These are phyloP conservation scores for Cherax destructor DNA, from an alignment of 1,140 invertebrate genomes.

Conservation along the genomic window DNA sequence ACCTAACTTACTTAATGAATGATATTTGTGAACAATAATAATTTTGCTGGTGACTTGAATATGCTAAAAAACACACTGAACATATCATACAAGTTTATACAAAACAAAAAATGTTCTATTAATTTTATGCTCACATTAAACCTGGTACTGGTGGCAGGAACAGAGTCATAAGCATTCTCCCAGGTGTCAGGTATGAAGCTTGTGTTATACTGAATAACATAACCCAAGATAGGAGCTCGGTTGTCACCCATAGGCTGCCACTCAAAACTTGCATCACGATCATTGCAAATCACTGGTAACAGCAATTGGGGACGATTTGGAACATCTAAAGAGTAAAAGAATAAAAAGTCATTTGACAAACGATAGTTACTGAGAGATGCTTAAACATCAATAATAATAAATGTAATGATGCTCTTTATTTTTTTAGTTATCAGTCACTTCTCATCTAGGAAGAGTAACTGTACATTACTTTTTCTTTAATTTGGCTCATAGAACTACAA, in stretches of 20 bases:
- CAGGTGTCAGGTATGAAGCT: conserved; percentile 94
- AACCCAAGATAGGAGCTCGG: conserved; percentile 93
- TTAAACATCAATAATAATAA: too few relatives aligned
- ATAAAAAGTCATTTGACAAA: not conserved
- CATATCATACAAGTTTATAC: not conserved
- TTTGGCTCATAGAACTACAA: too few relatives aligned
- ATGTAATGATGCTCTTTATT: too few relatives aligned
- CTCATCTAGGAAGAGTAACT: too few relatives aligned
- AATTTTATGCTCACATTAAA: conserved; percentile 63
- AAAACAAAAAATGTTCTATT: not conserved
- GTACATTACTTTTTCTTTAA: too few relatives aligned
- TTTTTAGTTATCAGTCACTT: too few relatives aligned
- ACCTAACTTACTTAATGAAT: not conserved
- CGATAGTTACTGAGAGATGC: too few relatives aligned
- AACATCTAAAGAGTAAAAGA: conserved; percentile 80
- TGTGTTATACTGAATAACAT: conserved; percentile 95
- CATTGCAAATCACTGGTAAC: conserved; percentile 81
- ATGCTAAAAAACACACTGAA: not conserved
- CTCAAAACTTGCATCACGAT: conserved; percentile 83
- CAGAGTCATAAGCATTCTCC: conserved; percentile 80
- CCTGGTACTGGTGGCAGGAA: conserved; percentile 70
- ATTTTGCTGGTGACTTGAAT: too few relatives aligned
- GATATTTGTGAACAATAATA: not conserved
- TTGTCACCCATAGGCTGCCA: conserved; percentile 96
- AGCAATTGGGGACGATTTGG: conserved; percentile 90